These are phyloP conservation scores for Sciaenops ocellatus DNA, from an alignment of 2,797 vertebrate genomes.

Conservation along the genomic window DNA sequence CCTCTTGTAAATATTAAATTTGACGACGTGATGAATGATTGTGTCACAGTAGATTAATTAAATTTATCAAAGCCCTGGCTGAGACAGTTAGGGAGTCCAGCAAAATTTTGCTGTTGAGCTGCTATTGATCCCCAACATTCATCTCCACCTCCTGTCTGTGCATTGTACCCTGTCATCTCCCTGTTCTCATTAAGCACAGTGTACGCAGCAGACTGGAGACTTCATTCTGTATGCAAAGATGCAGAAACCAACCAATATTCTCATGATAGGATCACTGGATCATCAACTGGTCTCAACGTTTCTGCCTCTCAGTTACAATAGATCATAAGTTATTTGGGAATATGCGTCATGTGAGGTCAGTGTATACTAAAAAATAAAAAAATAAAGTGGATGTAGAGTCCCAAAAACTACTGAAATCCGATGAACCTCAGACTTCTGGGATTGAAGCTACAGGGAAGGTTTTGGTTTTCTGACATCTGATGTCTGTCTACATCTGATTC, in stretches of 20 bases:
- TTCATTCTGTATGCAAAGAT: background rate
- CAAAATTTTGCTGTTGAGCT: background rate
- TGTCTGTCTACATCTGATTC: background rate
- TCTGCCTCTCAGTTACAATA: background rate
- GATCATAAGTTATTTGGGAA: background rate
- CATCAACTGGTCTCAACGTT: no score
- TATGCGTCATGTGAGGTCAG: background rate
- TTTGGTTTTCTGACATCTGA: background rate
- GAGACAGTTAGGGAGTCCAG: background rate
- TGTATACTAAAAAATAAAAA: background rate
- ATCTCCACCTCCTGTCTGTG: no score
- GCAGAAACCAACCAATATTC: background rate
- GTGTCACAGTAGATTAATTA: background rate
- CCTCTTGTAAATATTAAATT: background rate
- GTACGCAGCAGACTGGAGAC: background rate
- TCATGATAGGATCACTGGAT: no score
- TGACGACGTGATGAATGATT: background rate
- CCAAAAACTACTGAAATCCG: background rate
- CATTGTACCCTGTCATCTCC: background rate
- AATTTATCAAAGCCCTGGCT: conserved; percentile 4
- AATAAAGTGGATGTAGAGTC: background rate
- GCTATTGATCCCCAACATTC: background rate
- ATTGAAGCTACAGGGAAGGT: background rate
- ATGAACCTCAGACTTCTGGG: no score
- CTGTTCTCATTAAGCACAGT: background rate